Base-by-base conservation (phyloP, 2,888 invertebrate genomes). In the Abscondita cerata region DNA sequence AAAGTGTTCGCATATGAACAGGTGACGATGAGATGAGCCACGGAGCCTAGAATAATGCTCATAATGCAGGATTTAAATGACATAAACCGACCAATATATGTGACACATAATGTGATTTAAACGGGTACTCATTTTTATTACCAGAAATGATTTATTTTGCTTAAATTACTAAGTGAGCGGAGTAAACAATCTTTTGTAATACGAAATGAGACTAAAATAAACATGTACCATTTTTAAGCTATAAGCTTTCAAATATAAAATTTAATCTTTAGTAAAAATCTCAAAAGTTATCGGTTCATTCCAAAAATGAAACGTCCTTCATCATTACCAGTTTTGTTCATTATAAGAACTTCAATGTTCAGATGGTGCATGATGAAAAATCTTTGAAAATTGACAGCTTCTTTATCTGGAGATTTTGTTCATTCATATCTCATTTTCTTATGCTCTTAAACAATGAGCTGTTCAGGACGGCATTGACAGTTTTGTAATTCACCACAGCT, bases 311-410 rank as follows among this genome's bases (percentile, higher is more conserved):
- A 72, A 73, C 76, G 78, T 78, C 75, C 75, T 78, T 78, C 78
- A 78, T 78, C 76, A 78, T 78, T 78, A 77, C 73, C 75, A 76
- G 79, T 80, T n/a, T 79, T 78, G 79, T 79, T 80, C 79, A 80
- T 80, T 80, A 79, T 73, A 71, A 74, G 76, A 77, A 78, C 76
- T 76, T 78, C 77, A 78, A 75, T 74, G 73, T 71, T 78, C 77
- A 77, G 78, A 77, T 78, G 78, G 77, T 74, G 78, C 78, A 76
- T 77, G 81, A 81, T 80, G 81, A 81, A 81, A 81, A 81, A 81
- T 80, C 79, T 78, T 71, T 68, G 74, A 75, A 75, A 80, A 81
- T 78, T 80, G 81, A 81, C 81, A 78, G 78, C 73, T 73, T 79
- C 77, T 79, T 80, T 81, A 80, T 80, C 79, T 78, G 79, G 76